Evolutionary conservation across 2,113 vertebrate species (phyloP).

Genomic region (Oryzias celebensis): DNA sequence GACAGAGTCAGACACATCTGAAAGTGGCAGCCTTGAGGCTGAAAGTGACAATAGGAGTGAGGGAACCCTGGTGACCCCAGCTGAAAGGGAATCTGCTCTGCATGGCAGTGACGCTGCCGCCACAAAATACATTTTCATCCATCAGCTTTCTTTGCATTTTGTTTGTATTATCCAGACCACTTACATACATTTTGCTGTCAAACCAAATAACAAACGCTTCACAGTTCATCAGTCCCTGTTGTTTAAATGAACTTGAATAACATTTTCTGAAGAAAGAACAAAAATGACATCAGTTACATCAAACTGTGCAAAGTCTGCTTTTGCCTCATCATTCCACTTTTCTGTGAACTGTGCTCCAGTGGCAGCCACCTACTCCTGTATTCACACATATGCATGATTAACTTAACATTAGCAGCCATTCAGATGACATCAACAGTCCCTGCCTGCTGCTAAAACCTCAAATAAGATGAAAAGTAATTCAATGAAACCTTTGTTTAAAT

Average conservation of each 20-base stretch:
- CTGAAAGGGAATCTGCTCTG: slow-evolving; percentile 66
- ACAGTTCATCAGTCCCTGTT: not conserved
- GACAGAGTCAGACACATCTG: slow-evolving; percentile 55
- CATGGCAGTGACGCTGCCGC: not conserved
- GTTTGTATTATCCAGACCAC: not conserved
- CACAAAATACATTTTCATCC: slow-evolving; percentile 10
- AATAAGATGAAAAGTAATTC: slow-evolving; percentile 52
- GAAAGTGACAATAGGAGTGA: slow-evolving; percentile 64
- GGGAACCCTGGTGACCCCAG: slow-evolving; percentile 55
- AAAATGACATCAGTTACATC: slow-evolving; percentile 19
- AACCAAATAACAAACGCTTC: not conserved
- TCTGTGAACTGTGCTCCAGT: slow-evolving; percentile 34
- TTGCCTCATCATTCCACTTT: slow-evolving; percentile 38
- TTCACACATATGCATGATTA: slow-evolving; percentile 36
- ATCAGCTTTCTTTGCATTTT: not conserved
- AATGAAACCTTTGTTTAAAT: slow-evolving; percentile 50
- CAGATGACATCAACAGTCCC: slow-evolving; percentile 19
- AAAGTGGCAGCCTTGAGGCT: slow-evolving; percentile 70
- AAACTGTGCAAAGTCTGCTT: slow-evolving; percentile 60
- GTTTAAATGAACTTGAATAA: not conserved
- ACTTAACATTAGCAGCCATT: slow-evolving; percentile 39
- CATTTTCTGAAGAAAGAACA: slow-evolving; percentile 1
- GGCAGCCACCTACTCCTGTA: slow-evolving; percentile 36
- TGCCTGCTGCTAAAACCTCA: slow-evolving; percentile 34
- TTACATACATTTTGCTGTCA: slow-evolving; percentile 1